Evolutionary conservation across 37 sponge, comb jelly and placozoan species (phyloP).

Genomic region (Spongia lamella): DNA sequence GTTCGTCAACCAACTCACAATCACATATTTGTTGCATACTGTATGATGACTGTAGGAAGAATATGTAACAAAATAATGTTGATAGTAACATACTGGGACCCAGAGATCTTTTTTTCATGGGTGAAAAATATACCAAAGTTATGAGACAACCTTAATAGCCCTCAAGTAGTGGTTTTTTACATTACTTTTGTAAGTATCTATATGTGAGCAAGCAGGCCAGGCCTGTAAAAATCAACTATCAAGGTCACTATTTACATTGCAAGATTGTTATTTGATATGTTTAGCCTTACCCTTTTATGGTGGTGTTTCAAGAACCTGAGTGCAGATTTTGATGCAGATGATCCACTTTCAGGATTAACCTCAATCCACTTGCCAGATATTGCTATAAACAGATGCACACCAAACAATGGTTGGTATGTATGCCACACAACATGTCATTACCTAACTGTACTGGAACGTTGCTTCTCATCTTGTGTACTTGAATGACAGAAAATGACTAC

Average conservation of each 20-base stretch:
- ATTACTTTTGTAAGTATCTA: too few species aligned
- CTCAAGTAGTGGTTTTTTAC: too few species aligned
- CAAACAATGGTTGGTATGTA: neutral
- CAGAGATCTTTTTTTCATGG: neutral
- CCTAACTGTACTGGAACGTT: conserved; percentile 71
- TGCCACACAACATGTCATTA: conserved; percentile 5
- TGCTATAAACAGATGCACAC: conserved; percentile 27
- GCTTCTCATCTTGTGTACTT: conserved; percentile 59
- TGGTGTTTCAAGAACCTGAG: conserved; percentile 1
- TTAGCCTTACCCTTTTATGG: too few species aligned
- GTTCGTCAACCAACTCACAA: conserved; percentile 68
- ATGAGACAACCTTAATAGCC: too few species aligned
- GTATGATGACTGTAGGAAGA: conserved; percentile 34
- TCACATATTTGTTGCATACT: conserved; percentile 69
- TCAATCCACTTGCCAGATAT: conserved; percentile 67
- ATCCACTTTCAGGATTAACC: conserved; percentile 52
- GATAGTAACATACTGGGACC: neutral
- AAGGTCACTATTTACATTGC: too few species aligned
- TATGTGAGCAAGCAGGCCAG: too few species aligned
- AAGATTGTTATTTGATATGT: too few species aligned
- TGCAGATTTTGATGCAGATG: conserved; percentile 19
- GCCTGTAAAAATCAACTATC: too few species aligned
- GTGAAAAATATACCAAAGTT: neutral
- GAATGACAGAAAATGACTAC: conserved; percentile 62
- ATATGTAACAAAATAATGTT: neutral